phyloP scores from a whole-genome alignment of 2,888 invertebrate genomes.

The Drosophila nr. perissopoda region DNA sequence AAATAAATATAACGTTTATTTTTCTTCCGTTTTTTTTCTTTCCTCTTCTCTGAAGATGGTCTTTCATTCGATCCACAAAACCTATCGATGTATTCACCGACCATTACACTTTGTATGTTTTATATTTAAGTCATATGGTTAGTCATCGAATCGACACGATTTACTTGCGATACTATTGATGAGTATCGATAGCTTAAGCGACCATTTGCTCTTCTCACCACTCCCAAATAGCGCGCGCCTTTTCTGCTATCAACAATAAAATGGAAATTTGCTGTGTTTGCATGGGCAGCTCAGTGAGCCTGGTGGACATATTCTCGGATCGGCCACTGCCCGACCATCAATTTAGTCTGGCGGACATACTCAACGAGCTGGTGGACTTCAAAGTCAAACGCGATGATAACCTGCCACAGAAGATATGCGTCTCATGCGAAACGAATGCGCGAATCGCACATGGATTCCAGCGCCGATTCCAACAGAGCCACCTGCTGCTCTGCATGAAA shows the following conservation, averaged over 20 bases:
- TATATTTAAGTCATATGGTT: too few relatives aligned
- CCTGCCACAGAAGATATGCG: constrained; percentile 34
- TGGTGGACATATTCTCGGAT: constrained; percentile 27
- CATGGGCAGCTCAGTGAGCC: constrained; percentile 13
- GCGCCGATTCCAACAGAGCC: constrained; percentile 11
- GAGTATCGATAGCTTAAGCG: neutral
- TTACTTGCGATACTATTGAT: constrained; percentile 10
- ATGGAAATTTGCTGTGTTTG: constrained; percentile 36
- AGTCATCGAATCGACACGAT: neutral
- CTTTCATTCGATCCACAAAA: too few relatives aligned
- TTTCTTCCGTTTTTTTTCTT: too few relatives aligned
- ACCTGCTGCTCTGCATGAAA: constrained; percentile 17
- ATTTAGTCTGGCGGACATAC: constrained; percentile 27
- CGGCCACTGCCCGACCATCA: constrained; percentile 10
- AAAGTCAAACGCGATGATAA: constrained; percentile 19
- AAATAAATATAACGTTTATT: too few relatives aligned
- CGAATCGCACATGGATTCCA: constrained; percentile 30
- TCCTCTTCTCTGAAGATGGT: too few relatives aligned
- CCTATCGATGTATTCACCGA: too few relatives aligned
- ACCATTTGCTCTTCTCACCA: neutral
- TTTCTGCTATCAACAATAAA: neutral
- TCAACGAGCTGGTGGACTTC: constrained; percentile 25
- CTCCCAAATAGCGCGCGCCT: neutral
- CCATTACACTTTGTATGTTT: too few relatives aligned
- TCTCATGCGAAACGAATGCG: constrained; percentile 17